Evolutionary conservation across 2,113 vertebrate species (phyloP).

Genomic region (Aepyceros melampus): DNA sequence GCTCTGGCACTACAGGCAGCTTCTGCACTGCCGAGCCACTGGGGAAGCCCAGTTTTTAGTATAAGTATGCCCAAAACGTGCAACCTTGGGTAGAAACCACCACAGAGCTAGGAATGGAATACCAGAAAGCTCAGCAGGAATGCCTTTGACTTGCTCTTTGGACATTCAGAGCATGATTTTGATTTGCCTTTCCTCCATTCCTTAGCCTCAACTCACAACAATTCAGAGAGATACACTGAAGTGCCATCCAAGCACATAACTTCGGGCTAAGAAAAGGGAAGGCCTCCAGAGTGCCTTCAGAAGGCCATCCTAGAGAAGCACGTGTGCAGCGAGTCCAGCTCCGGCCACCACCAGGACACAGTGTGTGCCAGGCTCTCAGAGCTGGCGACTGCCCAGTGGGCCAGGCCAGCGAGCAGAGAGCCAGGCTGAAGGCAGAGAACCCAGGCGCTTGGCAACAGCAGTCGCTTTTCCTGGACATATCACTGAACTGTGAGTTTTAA

Average conservation of each 20-base stretch:
- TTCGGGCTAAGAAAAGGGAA: neutral
- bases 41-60: neutral
- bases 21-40: neutral
- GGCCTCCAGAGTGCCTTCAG: neutral
- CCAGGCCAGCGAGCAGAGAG: neutral
- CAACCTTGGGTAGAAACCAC: neutral
- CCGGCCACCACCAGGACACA: neutral
- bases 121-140: neutral
- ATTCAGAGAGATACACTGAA: neutral
- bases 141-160: neutral
- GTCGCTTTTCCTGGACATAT: conserved; percentile 34
- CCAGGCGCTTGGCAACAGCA: neutral
- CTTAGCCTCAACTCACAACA: neutral
- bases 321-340: neutral
- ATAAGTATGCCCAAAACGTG: neutral
- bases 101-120: neutral
- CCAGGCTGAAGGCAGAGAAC: neutral
- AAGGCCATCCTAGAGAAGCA: neutral
- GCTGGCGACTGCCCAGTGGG: neutral
- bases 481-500: conserved; percentile 1
- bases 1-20: neutral
- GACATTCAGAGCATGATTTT: neutral
- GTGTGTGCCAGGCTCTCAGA: neutral
- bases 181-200: neutral
- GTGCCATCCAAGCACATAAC: neutral